phyloP scores from a whole-genome alignment of 2,888 invertebrate species.

The Ophraella communa region DNA sequence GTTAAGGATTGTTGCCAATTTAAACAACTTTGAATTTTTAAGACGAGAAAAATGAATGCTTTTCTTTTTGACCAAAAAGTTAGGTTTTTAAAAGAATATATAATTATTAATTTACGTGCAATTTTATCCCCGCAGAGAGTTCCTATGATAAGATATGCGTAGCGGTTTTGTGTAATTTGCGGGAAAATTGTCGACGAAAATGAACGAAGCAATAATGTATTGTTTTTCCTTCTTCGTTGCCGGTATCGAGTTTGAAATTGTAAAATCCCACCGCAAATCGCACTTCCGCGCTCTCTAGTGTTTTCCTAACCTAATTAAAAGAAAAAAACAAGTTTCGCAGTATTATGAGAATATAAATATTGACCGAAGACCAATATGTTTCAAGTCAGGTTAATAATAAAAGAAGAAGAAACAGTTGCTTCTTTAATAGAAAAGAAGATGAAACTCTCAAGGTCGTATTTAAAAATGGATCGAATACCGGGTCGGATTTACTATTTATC shows the following conservation, averaged over 20 bases:
- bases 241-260: no score
- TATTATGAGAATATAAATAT: conserved; percentile 25
- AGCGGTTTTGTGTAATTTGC: background rate
- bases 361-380: conserved; percentile 29
- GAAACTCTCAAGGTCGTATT: background rate
- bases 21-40: conserved; percentile 22
- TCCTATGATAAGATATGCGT: background rate
- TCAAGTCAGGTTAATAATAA: conserved; percentile 25
- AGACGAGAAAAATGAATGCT: conserved; percentile 7
- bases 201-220: no score
- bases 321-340: conserved; percentile 19
- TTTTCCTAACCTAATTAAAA: background rate
- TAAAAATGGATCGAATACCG: no score
- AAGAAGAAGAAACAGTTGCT: conserved; percentile 7
- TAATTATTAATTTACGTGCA: conserved; percentile 6
- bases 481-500: no score
- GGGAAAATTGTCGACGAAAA: no score
- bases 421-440: conserved; percentile 11
- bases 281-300: background rate
- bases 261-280: conserved; percentile 1
- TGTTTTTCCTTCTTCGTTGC: no score
- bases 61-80: conserved; percentile 24
- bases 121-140: conserved; percentile 5
- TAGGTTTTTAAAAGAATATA: conserved; percentile 6
- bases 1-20: conserved; percentile 28